These are phyloP conservation scores for Smittia aterrima DNA, from an alignment of 2,888 invertebrate genomes.

Conservation along the genomic window DNA sequence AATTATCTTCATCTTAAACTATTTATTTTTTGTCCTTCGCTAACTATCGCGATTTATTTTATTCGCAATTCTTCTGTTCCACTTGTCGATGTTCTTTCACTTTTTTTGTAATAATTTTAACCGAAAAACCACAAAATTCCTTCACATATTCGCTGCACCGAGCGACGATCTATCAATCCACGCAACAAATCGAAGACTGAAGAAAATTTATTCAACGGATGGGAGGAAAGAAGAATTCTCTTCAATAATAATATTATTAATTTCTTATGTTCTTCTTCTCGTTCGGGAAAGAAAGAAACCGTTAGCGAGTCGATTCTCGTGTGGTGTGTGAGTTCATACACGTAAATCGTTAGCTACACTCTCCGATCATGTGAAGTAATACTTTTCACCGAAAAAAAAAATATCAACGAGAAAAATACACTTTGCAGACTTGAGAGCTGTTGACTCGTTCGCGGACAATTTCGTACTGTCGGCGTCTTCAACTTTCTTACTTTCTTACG, in stretches of 20 bases:
- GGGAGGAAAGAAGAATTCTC: slow-evolving; percentile 22
- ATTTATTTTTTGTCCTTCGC: background rate
- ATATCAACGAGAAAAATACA: background rate
- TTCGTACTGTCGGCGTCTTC: background rate
- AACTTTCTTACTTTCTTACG: background rate
- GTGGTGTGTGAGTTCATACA: background rate
- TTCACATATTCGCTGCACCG: background rate
- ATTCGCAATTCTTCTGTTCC: background rate
- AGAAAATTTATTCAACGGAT: slow-evolving; percentile 6
- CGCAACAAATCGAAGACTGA: slow-evolving; percentile 39
- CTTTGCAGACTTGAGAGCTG: background rate
- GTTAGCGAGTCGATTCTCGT: slow-evolving; percentile 24
- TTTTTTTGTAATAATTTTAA: background rate
- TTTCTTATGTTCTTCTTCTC: slow-evolving; percentile 29
- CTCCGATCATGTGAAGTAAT: background rate
- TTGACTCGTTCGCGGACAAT: slow-evolving; percentile 6
- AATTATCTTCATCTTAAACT: slow-evolving; percentile 16
- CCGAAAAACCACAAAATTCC: background rate
- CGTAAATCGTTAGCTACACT: background rate
- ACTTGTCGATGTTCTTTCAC: background rate
- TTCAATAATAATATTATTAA: slow-evolving; percentile 40
- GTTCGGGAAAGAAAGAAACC: slow-evolving; percentile 10
- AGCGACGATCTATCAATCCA: slow-evolving; percentile 25
- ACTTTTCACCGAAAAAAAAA: background rate
- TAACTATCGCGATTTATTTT: background rate